phyloP scores from a whole-genome alignment of 2,888 invertebrate genomes.

The Lasius fuliginosus region DNA sequence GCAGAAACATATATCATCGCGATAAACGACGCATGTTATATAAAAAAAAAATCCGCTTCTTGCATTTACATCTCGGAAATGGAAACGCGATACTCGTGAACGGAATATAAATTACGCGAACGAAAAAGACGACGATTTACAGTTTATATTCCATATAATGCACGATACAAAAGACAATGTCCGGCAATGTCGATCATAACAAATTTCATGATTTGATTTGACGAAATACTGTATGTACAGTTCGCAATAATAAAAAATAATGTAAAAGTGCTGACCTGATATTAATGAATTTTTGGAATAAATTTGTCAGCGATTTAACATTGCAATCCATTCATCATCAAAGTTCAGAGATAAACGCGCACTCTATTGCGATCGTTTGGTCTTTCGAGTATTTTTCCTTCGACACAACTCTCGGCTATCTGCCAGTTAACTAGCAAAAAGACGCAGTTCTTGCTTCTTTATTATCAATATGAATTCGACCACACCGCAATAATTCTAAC shows the following conservation, averaged over 20 bases:
- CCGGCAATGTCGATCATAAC: neutral
- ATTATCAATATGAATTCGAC: slow-evolving; percentile 51
- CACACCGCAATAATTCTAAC: slow-evolving; percentile 47
- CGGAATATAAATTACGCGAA: slow-evolving; percentile 1
- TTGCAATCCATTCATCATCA: neutral
- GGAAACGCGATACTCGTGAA: neutral
- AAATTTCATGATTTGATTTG: neutral
- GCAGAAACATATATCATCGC: neutral
- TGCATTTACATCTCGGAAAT: slow-evolving; percentile 21
- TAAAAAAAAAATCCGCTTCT: slow-evolving; percentile 1
- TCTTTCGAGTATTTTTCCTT: neutral
- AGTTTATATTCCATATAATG: neutral
- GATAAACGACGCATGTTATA: neutral
- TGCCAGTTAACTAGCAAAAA: slow-evolving; percentile 55
- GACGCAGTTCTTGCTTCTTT: slow-evolving; percentile 50
- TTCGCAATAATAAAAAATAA: neutral
- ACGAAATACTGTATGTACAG: neutral
- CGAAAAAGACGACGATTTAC: neutral
- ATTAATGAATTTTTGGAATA: neutral
- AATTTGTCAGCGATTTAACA: neutral
- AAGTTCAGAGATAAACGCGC: neutral
- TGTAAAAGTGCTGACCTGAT: neutral
- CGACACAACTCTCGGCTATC: slow-evolving; percentile 37
- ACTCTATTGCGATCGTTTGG: neutral
- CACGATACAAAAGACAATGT: slow-evolving; percentile 12